Percentiles rank a stretch among this genome's conserved stretches.
Conservation (phyloP, 2,113 vertebrate genomes). For the Corynorhinus townsendii region DNA sequence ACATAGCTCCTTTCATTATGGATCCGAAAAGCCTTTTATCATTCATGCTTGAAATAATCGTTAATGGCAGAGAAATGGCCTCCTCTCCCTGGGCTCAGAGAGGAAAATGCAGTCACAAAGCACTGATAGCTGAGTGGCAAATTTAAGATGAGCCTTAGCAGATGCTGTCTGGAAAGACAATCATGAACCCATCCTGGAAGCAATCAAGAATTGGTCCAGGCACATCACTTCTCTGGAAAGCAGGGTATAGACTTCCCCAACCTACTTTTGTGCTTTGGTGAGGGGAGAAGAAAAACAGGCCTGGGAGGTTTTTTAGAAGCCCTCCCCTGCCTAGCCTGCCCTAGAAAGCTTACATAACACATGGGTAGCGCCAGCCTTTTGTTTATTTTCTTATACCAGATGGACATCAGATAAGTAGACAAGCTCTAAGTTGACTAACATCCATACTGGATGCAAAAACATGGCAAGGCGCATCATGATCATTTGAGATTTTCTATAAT, state of each 20-base stretch:
- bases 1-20: neutral
- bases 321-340: neutral
- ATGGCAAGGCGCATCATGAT: neutral
- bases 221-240: neutral
- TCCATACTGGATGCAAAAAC: neutral
- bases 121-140: neutral
- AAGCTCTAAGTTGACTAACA: neutral
- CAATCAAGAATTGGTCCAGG: neutral
- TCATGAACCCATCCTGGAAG: rapidly evolving
- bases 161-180: neutral
- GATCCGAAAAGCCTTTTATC: neutral
- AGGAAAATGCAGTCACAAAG: conserved; percentile 1
- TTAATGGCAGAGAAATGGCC: neutral
- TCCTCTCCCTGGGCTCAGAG: neutral
- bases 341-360: neutral
- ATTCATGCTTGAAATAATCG: neutral
- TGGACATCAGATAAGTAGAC: neutral
- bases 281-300: neutral
- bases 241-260: neutral
- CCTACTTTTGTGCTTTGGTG: neutral
- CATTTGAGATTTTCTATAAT: conserved; percentile 32
- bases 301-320: neutral
- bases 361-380: neutral
- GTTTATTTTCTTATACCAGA: neutral
- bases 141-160: neutral